Base-by-base conservation (phyloP, 2,113 vertebrate genomes). In the Labrus mixtus region DNA sequence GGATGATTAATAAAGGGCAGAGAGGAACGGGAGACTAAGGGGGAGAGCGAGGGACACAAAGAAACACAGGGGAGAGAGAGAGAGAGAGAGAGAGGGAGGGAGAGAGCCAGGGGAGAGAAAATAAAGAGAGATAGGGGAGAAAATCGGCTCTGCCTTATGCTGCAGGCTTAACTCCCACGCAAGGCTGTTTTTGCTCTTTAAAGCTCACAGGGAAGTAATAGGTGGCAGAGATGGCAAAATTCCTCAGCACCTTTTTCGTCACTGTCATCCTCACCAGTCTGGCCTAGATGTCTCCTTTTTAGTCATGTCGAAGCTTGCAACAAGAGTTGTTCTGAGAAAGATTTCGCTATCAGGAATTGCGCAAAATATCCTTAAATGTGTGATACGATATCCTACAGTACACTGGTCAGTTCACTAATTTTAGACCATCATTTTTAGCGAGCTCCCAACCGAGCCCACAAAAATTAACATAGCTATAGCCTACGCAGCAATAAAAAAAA, bases 1-100 rank as follows among this genome's bases (percentile, higher is more conserved):
- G 87, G 90, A 89, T 92, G 90, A 93, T 91, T 91, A 91, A 91
- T 91, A 87, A 89, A 90, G 81, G 81, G 70, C 89, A 88, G 53
- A 39, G 64, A 82, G 71, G 80, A 84, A 48, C 0, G 77, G 68
- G 69, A 64, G 82, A 76, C 78, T 16, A 66, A 68, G 53, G 22
- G 48, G 20, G 62, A 48, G 68, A 59, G 56, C 71, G 69, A 71
- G 36, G 65, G 53, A 63, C 16, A 65, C n/a, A 65, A 17, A 66
- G 37, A 71, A 29, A 65, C 25, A 59, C 54, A 63, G 39, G 10
- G 71, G 45, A 71, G 65, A 76, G 55, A 66, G 56, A 45, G n/a
- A n/a, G n/a, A n/a, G n/a, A n/a, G 45, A 71, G 65, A 76, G 55
- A 66, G 56, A 45, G 10, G 71, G 45, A 71, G 65, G 73, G 55